A percentile compares a stretch with the other conserved stretches of the same genome.
Conservation (phyloP, 2,888 invertebrate genomes). For the Scrobipalpa costella region DNA sequence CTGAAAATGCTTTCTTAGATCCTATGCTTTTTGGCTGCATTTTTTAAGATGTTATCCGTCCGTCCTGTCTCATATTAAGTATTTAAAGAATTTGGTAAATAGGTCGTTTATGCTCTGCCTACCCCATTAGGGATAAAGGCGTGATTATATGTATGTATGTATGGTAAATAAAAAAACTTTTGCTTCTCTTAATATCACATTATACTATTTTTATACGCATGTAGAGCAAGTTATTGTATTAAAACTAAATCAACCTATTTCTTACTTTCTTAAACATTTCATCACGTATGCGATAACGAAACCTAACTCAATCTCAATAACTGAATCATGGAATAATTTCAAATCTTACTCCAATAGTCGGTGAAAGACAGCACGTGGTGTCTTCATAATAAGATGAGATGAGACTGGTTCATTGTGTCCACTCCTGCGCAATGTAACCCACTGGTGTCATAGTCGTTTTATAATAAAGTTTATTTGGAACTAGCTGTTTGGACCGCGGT, state of each 20-base stretch:
- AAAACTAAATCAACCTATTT: too few species aligned
- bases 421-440: conserved; percentile 49
- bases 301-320: not conserved
- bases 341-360: not conserved
- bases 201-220: too few species aligned
- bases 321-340: not conserved
- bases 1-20: too few species aligned
- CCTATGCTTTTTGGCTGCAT: not conserved
- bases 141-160: too few species aligned
- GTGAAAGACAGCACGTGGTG: conserved; percentile 17
- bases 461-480: conserved; percentile 40
- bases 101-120: too few species aligned
- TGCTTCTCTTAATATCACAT: too few species aligned
- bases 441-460: not conserved
- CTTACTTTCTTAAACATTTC: not conserved
- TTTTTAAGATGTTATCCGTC: not conserved
- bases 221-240: too few species aligned
- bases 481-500: too few species aligned
- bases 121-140: too few species aligned
- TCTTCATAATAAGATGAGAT: conserved; percentile 61
- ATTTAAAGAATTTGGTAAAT: too few species aligned
- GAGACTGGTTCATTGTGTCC: conserved; percentile 61
- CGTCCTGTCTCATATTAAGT: too few species aligned
- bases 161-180: too few species aligned
- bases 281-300: conserved; percentile 6